Evolutionary conservation across 2,113 vertebrate species (phyloP).

Genomic region (Megaceryle torquata): DNA sequence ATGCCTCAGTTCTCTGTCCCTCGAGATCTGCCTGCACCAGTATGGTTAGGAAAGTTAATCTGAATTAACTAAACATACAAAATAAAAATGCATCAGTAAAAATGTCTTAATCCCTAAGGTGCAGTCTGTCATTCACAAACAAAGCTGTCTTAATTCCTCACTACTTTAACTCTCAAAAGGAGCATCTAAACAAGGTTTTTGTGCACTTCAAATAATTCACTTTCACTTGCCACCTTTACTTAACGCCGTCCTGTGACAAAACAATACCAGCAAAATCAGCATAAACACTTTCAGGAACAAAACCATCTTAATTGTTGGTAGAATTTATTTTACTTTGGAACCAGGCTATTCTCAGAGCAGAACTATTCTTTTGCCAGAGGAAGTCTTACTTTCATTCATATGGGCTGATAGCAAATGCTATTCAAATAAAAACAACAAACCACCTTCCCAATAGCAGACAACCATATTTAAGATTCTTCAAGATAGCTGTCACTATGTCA

Average conservation of each 20-base stretch:
- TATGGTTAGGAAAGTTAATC: conserved; percentile 26
- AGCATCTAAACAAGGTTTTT: conserved; percentile 21
- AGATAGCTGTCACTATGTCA: not conserved
- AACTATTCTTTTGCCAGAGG: not conserved
- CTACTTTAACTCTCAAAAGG: conserved; percentile 25
- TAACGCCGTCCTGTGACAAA: conserved; percentile 13
- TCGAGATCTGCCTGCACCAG: not conserved
- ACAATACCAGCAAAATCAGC: not conserved
- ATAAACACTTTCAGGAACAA: conserved; percentile 8
- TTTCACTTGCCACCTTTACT: conserved; percentile 32
- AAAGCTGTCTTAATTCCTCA: conserved; percentile 36
- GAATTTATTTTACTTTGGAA: conserved; percentile 1
- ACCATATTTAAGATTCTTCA: not conserved
- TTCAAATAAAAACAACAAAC: not conserved
- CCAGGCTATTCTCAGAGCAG: not conserved
- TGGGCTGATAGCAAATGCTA: not conserved
- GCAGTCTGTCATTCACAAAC: conserved; percentile 30
- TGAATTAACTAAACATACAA: not conserved
- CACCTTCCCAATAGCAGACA: not conserved
- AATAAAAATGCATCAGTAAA: conserved; percentile 34
- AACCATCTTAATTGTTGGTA: not conserved
- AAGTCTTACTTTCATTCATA: not conserved
- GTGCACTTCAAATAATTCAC: conserved; percentile 34
- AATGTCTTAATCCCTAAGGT: conserved; percentile 27
- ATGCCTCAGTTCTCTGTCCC: not conserved